Evolutionary conservation across 2,888 invertebrate species (phyloP).

Genomic region (Himalopsyche anomala): DNA sequence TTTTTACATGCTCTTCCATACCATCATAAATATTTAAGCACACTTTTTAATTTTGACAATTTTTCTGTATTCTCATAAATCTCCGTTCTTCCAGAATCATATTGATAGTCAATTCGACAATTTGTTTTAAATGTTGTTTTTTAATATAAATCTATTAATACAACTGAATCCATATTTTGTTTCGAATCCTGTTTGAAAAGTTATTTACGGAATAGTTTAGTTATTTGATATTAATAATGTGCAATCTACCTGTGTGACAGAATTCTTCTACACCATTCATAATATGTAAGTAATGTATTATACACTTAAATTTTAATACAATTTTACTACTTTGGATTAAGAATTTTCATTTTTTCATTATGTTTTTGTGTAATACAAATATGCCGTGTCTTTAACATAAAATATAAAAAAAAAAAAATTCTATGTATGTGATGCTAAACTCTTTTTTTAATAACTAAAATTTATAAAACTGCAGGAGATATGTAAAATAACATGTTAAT

Average conservation of each 20-base stretch:
- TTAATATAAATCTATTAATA: neutral
- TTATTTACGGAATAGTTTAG: slow-evolving; percentile 1
- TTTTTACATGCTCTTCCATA: slow-evolving; percentile 8
- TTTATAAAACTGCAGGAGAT: too few relatives aligned
- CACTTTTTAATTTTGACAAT: neutral
- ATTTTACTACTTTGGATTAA: too few relatives aligned
- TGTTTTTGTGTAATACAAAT: too few relatives aligned
- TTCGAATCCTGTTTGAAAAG: neutral
- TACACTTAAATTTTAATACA: neutral
- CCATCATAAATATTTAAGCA: neutral
- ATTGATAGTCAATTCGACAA: neutral
- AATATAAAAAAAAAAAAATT: too few relatives aligned
- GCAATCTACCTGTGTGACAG: neutral
- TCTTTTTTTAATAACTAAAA: too few relatives aligned
- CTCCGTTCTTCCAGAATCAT: neutral
- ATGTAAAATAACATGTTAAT: too few relatives aligned
- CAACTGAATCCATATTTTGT: neutral
- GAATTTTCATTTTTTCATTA: too few relatives aligned
- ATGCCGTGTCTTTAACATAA: too few relatives aligned
- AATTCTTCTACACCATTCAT: neutral
- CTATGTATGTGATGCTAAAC: too few relatives aligned
- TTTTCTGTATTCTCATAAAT: neutral
- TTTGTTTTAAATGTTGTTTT: neutral
- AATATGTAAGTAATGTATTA: slow-evolving; percentile 5
- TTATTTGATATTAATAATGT: slow-evolving; percentile 9